These are phyloP conservation scores for Pangasius sanitwongsei DNA, from an alignment of 2,797 vertebrate species.

Conservation along the genomic window DNA sequence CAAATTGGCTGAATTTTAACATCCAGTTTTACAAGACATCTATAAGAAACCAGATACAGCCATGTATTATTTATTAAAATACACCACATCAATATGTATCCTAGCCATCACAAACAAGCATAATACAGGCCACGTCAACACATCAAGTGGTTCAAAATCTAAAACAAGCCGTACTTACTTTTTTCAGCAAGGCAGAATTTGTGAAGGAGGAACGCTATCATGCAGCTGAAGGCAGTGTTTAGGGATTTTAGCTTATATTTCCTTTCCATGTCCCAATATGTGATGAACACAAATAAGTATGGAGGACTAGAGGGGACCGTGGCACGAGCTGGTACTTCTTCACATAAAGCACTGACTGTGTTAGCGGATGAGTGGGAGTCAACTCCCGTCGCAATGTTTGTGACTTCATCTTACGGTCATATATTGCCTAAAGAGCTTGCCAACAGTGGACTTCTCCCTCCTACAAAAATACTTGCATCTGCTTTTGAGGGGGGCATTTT, in stretches of 20 bases:
- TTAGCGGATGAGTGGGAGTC: constrained; percentile 74
- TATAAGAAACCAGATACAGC: neutral
- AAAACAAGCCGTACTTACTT: constrained; percentile 70
- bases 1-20: neutral
- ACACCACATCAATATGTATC: neutral
- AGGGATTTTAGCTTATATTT: constrained; percentile 63
- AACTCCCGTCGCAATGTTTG: constrained; percentile 77
- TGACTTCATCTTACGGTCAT: constrained; percentile 78
- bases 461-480: constrained; percentile 79
- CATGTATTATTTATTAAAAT: neutral
- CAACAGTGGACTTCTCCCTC: constrained; percentile 71
- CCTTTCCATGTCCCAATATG: constrained; percentile 74
- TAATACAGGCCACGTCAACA: neutral
- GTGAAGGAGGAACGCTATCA: constrained; percentile 60
- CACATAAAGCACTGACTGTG: constrained; percentile 80
- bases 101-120: neutral
- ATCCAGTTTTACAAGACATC: neutral
- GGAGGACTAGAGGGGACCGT: constrained; percentile 70
- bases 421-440: constrained; percentile 72
- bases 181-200: constrained; percentile 65
- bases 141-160: neutral
- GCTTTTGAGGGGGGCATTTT: constrained; percentile 64
- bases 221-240: constrained; percentile 61
- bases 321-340: constrained; percentile 80
- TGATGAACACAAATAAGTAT: constrained; percentile 70